Base-by-base conservation (phyloP, 2,888 invertebrate species). In the Pterostichus madidus region DNA sequence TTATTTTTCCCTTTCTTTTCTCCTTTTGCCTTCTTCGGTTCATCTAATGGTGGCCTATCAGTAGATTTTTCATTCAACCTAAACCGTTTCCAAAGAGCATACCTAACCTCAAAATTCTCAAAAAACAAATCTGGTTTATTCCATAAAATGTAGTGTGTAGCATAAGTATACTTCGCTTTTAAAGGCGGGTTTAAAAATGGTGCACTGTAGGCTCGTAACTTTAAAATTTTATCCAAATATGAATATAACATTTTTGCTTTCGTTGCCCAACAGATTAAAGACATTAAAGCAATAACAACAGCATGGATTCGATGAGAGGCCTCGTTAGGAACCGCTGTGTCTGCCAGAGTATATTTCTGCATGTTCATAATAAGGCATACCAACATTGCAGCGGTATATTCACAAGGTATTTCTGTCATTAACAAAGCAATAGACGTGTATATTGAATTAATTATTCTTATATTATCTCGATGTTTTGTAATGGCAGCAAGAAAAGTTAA, bases 141-240 rank as follows among this genome's bases (percentile, higher is more conserved):
- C 92, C 92, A 93, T 0, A 92, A 89, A 1, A 93, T 89, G 83
- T 93, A 92, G 85, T 92, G 92, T 11, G 91, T 89, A 0, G 92
- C 91, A 76, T 92, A 91, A 49, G 90, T 89, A 86, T 94, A 94
- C 17, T 87, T 87, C 0, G 90, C 88, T 85, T 91, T 90, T 46
- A 94, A 85, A 0, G 94, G 94, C 0, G 94, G 94, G 87, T 93
- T 94, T 5, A 94, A 87, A 85, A 94, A 93, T 0, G 94, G 94
- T 0, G 94, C 93, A 87, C 92, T 92, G 79, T 92, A 91, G 0
- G 93, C 92, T 39, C 94, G 89, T 49, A 91, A 88, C 46, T 91
- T 89, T 83, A 94, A 90, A 17, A 94, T 91, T 78, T 90, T 91
- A 83, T 92, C 91, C 0, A 94, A 91, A 84, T 93, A 94, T 0